phyloP scores from a whole-genome alignment of 64 coral and sea anemone species.

The Stichodactyla mertensii region DNA sequence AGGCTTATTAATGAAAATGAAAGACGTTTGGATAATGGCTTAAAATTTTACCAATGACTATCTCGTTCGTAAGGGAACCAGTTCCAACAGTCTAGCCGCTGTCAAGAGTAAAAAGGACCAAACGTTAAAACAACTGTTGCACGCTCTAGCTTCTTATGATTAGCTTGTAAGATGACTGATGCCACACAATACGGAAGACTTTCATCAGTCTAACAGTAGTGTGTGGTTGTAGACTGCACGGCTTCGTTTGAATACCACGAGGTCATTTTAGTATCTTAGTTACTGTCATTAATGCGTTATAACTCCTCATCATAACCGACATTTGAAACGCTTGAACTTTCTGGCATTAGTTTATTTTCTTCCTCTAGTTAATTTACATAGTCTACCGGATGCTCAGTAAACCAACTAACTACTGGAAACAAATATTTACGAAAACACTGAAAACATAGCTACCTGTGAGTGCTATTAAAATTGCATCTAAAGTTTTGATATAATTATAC shows the following conservation, averaged over 20 bases:
- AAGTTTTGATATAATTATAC: not conserved
- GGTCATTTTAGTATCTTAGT: not conserved
- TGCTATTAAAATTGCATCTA: not conserved
- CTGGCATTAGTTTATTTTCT: not conserved
- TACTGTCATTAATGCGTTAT: not conserved
- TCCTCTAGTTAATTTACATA: not conserved
- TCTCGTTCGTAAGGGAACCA: too few relatives aligned
- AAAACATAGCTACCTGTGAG: not conserved
- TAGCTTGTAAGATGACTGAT: not conserved
- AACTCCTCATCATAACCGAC: not conserved
- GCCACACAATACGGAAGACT: too few relatives aligned
- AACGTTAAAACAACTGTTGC: too few relatives aligned
- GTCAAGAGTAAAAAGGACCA: too few relatives aligned
- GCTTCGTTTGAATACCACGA: not conserved
- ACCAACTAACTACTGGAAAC: not conserved
- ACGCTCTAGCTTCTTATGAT: not conserved
- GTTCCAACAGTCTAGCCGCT: too few relatives aligned
- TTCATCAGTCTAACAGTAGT: not conserved
- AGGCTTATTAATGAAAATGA: not conserved
- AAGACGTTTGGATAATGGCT: not conserved
- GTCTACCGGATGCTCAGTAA: not conserved
- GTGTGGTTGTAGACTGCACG: not conserved
- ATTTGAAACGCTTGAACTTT: not conserved
- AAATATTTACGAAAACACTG: not conserved
- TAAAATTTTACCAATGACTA: not conserved